These are phyloP conservation scores for Neomicropteryx cornuta DNA, from an alignment of 1,140 invertebrate genomes.

Conservation along the genomic window DNA sequence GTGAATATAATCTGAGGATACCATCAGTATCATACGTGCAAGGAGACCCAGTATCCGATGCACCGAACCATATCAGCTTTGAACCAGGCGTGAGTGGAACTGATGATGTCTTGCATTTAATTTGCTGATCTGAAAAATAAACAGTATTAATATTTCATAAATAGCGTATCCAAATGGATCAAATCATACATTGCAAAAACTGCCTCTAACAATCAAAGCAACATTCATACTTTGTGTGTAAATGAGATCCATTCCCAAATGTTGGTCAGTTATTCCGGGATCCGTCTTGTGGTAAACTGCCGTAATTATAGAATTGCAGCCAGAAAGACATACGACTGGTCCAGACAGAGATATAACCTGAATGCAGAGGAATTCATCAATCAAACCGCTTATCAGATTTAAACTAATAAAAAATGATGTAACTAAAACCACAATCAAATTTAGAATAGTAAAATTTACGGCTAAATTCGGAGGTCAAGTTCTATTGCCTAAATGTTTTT, in stretches of 20 bases:
- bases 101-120: slow-evolving; percentile 39
- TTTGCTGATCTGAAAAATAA: slow-evolving; percentile 21
- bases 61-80: slow-evolving; percentile 71
- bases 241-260: slow-evolving; percentile 43
- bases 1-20: slow-evolving; percentile 51
- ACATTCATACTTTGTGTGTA: slow-evolving; percentile 29
- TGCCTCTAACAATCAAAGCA: too few relatives aligned
- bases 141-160: slow-evolving; percentile 15
- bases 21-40: slow-evolving; percentile 56
- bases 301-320: slow-evolving; percentile 56
- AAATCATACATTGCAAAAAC: not conserved
- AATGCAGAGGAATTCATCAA: slow-evolving; percentile 6
- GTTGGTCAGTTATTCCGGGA: slow-evolving; percentile 39
- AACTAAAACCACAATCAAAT: too few relatives aligned
- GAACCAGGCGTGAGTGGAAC: slow-evolving; percentile 61
- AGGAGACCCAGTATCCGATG: slow-evolving; percentile 68
- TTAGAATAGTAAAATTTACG: too few relatives aligned
- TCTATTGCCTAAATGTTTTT: too few relatives aligned
- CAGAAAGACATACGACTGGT: slow-evolving; percentile 56
- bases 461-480: too few relatives aligned
- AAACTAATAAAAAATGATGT: too few relatives aligned
- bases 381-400: too few relatives aligned
- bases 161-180: not conserved
- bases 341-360: slow-evolving; percentile 56
- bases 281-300: slow-evolving; percentile 64